These are phyloP conservation scores for Leptopilina boulardi DNA, from an alignment of 1,140 invertebrate genomes.

Conservation along the genomic window DNA sequence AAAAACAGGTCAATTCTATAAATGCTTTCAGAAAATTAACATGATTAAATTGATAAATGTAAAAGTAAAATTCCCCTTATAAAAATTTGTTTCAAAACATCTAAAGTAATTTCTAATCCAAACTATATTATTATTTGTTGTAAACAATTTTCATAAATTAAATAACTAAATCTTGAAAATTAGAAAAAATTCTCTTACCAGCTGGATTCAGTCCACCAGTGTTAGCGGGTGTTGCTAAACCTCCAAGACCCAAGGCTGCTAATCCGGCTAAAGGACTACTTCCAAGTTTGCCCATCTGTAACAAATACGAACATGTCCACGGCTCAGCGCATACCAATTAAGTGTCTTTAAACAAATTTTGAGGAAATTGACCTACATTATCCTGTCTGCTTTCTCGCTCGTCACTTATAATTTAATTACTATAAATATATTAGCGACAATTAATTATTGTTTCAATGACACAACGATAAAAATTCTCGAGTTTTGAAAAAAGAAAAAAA, in stretches of 20 bases:
- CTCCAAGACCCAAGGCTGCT: conserved; percentile 89
- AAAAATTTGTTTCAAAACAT: no score
- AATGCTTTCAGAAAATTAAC: no score
- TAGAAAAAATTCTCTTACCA: conserved; percentile 77
- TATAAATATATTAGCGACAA: not conserved
- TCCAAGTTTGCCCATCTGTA: conserved; percentile 88
- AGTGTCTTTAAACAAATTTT: conserved; percentile 41
- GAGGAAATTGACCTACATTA: conserved; percentile 46
- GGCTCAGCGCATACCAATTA: conserved; percentile 60
- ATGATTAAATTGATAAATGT: no score
- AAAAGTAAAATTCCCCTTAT: no score
- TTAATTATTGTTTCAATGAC: not conserved
- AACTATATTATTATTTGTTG: no score
- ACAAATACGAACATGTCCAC: conserved; percentile 69
- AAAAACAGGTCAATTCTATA: no score
- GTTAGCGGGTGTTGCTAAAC: conserved; percentile 85
- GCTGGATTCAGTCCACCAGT: conserved; percentile 91
- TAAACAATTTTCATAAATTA: no score
- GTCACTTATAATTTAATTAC: conserved; percentile 46
- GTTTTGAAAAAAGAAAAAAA: no score
- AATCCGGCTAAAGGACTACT: conserved; percentile 91
- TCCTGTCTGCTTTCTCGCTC: conserved; percentile 55
- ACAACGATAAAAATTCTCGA: not conserved
- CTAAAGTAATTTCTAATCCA: no score
- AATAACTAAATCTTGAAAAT: not conserved